Conservation (phyloP, 2,797 vertebrate species). For the Takifugu ocellatus region DNA sequence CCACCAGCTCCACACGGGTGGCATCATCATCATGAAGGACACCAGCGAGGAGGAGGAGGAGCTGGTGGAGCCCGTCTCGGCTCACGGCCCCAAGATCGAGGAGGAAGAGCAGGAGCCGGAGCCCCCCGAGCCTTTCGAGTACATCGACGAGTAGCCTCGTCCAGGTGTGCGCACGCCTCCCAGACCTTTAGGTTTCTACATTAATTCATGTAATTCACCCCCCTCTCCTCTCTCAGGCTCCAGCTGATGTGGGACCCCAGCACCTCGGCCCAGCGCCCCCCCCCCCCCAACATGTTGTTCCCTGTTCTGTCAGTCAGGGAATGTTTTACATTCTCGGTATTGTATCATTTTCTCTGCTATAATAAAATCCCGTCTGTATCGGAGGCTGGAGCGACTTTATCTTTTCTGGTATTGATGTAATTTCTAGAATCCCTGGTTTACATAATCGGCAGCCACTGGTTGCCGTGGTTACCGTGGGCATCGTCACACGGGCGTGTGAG, state of each 20-base stretch:
- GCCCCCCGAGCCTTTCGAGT: constrained; percentile 95
- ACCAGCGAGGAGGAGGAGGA: constrained; percentile 96
- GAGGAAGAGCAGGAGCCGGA: constrained; percentile 98
- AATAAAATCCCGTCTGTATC: constrained; percentile 71
- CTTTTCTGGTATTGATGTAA: constrained; percentile 13
- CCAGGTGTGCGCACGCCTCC: constrained; percentile 22
- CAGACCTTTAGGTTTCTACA: not conserved
- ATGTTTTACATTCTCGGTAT: constrained; percentile 67
- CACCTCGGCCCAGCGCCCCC: constrained; percentile 42
- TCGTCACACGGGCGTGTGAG: constrained; percentile 1
- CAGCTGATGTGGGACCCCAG: constrained; percentile 40
- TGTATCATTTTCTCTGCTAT: constrained; percentile 71
- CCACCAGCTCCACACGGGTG: constrained; percentile 88
- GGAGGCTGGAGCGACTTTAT: constrained; percentile 46
- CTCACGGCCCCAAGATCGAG: constrained; percentile 95
- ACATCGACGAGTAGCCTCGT: constrained; percentile 87
- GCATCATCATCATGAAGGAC: constrained; percentile 97
- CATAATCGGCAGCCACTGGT: constrained; percentile 26
- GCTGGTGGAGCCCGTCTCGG: constrained; percentile 95
- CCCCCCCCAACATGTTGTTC: constrained; percentile 48
- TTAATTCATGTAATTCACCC: constrained; percentile 6
- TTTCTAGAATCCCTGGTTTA: constrained; percentile 44
- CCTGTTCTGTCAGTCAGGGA: constrained; percentile 39
- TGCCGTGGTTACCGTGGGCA: too few relatives aligned
- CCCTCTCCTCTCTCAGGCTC: constrained; percentile 28